These are phyloP conservation scores for Bubo blakistoni DNA, from an alignment of 2,113 vertebrate genomes.

Conservation along the genomic window DNA sequence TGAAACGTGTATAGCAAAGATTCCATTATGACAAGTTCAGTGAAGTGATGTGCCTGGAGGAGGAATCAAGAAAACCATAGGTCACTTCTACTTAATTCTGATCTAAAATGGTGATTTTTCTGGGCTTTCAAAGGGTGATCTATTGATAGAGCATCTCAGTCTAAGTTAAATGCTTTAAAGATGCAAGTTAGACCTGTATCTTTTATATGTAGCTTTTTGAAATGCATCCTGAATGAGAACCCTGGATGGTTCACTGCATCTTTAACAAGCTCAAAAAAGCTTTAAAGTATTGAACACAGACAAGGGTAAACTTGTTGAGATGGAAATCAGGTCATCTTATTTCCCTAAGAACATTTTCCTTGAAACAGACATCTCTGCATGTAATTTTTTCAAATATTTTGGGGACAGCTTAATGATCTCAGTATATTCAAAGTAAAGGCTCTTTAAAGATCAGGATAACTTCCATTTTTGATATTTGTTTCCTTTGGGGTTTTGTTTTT, in stretches of 20 bases:
- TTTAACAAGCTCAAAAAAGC: neutral
- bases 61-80: neutral
- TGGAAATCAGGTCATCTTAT: neutral
- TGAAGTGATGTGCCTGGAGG: neutral
- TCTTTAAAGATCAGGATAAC: neutral
- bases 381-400: neutral
- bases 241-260: neutral
- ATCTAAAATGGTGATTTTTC: neutral
- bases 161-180: neutral
- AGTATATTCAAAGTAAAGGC: neutral
- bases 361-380: neutral
- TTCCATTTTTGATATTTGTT: neutral
- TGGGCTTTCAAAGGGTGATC: neutral
- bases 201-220: neutral
- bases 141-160: neutral
- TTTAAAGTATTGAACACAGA: neutral
- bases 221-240: neutral
- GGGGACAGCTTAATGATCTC: neutral
- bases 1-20: neutral
- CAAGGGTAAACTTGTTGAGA: neutral
- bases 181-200: neutral
- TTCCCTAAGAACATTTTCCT: neutral
- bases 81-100: neutral
- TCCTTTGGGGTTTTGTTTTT: neutral
- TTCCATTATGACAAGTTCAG: neutral